Evolutionary conservation across 2,113 vertebrate species (phyloP).

Genomic region (Semicossyphus pulcher): DNA sequence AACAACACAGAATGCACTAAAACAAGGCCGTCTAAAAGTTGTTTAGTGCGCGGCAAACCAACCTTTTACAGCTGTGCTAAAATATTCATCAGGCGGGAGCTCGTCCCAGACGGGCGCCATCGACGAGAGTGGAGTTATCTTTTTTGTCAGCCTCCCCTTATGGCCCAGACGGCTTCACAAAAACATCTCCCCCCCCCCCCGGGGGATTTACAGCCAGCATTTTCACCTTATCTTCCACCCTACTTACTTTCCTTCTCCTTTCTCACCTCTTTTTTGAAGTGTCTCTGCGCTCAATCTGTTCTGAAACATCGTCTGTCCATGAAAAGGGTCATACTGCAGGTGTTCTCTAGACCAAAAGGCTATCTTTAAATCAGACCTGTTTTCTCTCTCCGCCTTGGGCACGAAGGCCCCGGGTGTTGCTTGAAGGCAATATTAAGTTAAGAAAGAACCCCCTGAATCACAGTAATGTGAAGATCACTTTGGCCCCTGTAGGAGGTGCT

Average conservation of each 20-base stretch:
- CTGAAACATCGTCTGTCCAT: conserved; percentile 10
- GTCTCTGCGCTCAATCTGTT: conserved; percentile 3
- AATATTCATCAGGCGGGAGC: conserved; percentile 51
- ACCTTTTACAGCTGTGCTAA: conserved; percentile 46
- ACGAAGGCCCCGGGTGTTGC: conserved; percentile 30
- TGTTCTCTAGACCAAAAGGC: not conserved
- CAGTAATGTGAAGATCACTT: conserved; percentile 32
- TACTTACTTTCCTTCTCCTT: not conserved
- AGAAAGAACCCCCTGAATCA: conserved; percentile 26
- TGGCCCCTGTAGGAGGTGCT: conserved; percentile 30
- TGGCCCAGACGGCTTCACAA: conserved; percentile 39
- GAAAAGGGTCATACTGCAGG: conserved; percentile 4
- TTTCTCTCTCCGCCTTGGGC: conserved; percentile 18
- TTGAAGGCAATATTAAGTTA: conserved; percentile 40
- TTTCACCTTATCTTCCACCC: conserved; percentile 10
- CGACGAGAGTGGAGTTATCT: conserved; percentile 45
- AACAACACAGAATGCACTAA: conserved; percentile 15
- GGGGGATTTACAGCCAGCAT: conserved; percentile 34
- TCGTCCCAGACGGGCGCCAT: conserved; percentile 27
- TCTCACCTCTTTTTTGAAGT: not conserved
- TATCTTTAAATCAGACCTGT: conserved; percentile 16
- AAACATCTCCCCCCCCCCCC: conserved; percentile 18
- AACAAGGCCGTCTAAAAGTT: conserved; percentile 30
- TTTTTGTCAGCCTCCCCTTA: conserved; percentile 60
- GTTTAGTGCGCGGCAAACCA: conserved; percentile 32